A percentile compares a stretch with the other conserved stretches of the same genome.
These are phyloP conservation scores for Lapara coniferarum DNA, from an alignment of 2,888 invertebrate genomes.

Conservation along the genomic window DNA sequence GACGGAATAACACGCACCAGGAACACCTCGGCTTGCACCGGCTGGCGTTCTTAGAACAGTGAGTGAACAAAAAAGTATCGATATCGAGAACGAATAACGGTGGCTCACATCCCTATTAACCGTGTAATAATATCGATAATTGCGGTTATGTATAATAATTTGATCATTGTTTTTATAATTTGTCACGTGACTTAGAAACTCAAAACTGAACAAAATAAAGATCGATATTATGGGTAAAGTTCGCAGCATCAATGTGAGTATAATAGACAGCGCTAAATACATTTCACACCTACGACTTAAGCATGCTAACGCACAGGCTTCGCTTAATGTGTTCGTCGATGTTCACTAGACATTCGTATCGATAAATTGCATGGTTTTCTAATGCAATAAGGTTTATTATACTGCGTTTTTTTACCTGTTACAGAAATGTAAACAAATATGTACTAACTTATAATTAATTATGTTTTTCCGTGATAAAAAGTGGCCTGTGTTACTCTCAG, in stretches of 20 bases:
- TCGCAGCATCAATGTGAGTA: background rate
- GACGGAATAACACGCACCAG: slow-evolving; percentile 65
- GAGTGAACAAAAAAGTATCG: slow-evolving; percentile 45
- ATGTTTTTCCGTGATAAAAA: no score
- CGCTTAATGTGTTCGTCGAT: slow-evolving; percentile 49
- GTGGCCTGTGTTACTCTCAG: no score
- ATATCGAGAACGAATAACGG: background rate
- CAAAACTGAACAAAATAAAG: no score
- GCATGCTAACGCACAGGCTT: slow-evolving; percentile 57
- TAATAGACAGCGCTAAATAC: background rate
- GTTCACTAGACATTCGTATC: slow-evolving; percentile 34
- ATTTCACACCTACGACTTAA: slow-evolving; percentile 30
- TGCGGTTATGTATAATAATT: background rate
- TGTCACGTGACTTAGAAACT: no score
- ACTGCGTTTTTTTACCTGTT: no score
- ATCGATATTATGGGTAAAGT: background rate
- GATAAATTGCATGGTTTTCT: slow-evolving; percentile 33
- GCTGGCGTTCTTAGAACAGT: slow-evolving; percentile 71
- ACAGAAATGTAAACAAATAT: no score
- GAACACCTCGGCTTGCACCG: slow-evolving; percentile 79
- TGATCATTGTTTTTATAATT: no score
- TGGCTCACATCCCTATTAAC: background rate
- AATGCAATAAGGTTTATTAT: background rate
- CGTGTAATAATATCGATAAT: background rate
- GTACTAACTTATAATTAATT: no score